Evolutionary conservation across 2,113 vertebrate species (phyloP), one percentile per base, ranked within the genome.

Genomic region (Dromas ardeola): DNA sequence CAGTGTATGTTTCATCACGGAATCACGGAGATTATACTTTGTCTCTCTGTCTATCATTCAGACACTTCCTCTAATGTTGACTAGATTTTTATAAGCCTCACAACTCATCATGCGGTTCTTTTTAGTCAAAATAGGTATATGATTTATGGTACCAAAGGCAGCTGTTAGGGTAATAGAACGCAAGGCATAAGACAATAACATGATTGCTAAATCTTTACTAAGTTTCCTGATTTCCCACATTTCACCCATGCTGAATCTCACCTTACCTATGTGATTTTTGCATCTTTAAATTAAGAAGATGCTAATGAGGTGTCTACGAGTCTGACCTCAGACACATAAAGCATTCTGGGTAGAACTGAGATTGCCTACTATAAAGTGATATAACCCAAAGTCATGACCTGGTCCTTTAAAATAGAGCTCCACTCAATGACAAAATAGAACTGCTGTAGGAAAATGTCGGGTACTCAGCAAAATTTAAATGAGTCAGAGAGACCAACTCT

Each of bases 11-110:
- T 98, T 98, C 98, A 96, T 97, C 93, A 81, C 90, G 73, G 93
- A 97, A 97, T 96, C 94, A 86, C 14, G 1, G 59, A 96, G 97
- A 98, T 98, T 98, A 97, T 27, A 92, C 77, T 95, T 97, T 74
- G 93, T 94, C 88, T 97, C 81, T 97, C 97, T 97, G 95, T 97
- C 97, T 96, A 84, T 97, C 95, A 96, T 88, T 78, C 81, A 95
- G 96, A 97, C 93, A 93, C 90, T 56, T 20, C 50, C 42, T 86
- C 76, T 84, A 80, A 96, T 79, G 76, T 96, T 91, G 96, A 96
- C 96, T 97, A 69, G 53, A 97, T 97, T 97, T 98, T 96, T 95
- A 94, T 97, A 97, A 98, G 91, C 96, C 94, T 97, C 86, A 88
- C 85, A 90, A 97, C 84, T 97, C 92, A 93, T 97, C 91, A 93